Base-by-base conservation (phyloP, 2,888 invertebrate species). In the Automeris io region DNA sequence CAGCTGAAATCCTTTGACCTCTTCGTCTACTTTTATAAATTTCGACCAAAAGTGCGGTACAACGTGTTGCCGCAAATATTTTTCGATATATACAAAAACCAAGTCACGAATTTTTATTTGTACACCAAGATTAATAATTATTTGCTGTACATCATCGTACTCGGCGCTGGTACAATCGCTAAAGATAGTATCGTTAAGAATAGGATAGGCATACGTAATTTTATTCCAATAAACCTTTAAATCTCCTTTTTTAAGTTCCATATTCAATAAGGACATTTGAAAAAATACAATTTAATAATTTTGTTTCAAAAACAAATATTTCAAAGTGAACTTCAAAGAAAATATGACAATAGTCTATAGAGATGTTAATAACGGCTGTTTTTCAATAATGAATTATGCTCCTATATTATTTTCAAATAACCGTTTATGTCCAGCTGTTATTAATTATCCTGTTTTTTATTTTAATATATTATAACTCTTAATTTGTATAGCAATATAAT, bases 41-140 rank as follows among this genome's bases (percentile, higher is more conserved):
- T 90, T 89, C 0, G 82, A 77, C 92, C 92, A 93, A 72, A 93
- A 93, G 25, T 80, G 68, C 5, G 92, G 91, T 1, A 88, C 89
- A 2, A 91, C 80, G 46, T 87, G 80, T 55, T 89, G 88, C 2
- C 91, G 85, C 34, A 92, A 71, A 54, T 89, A 83, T 54, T 89
- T 87, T 55, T 92, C 90, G 31, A 91, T 86, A 25, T 76, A 73
- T 19, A 81, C 61, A 11, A 85, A 59, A 29, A 80, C 58, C 1
- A 85, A 59, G 47, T 87, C 87, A 29, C 85, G 68, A 45, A 87
- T 75, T 61, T 74, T 79, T 2, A 70, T 57, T 52, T 83, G 77
- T 37, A 86, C 63, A 2, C 76, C 77, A 38, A 86, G 54, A 16
- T 70, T 71, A 29, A 62, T 45, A 18, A 87, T 77, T 19, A 80